Base-by-base conservation (phyloP, 2,113 vertebrate species). In the Callionymus lyra region DNA sequence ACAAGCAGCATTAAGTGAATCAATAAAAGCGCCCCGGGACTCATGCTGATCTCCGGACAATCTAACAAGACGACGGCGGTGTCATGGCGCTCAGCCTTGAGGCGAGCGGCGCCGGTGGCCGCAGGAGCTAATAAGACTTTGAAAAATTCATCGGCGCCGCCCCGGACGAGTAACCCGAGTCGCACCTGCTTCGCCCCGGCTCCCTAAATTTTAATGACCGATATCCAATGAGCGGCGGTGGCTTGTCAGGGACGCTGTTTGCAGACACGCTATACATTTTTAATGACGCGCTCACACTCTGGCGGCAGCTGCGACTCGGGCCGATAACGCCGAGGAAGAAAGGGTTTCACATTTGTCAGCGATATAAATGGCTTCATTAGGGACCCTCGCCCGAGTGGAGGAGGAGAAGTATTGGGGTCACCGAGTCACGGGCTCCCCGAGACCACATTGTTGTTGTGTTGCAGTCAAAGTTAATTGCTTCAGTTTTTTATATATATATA, bases 151-250 rank as follows among this genome's bases (percentile, higher is more conserved):
- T 79, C 12, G 34, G 11, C 34, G 15, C 45, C 48, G 77, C 62
- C 74, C n/a, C 56, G 70, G 78, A 84, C 74, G 75, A 77, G 87
- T 74, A 95, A 98, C 66, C 74, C 40, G 88, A 96, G 83, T 77
- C 48, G 55, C 37, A 21, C 38, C 54, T 8, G 44, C 49, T 68
- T 82, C 84, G 72, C 79, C 72, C 79, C 78, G 81, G 82, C 84
- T 76, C 59, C 56, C 84, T 92, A 82, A 77, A 88, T 89, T 84
- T 92, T 87, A 85, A 96, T 90, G 91, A 89, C 84, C 74, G 70
- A 66, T 88, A 90, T 89, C 90, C 82, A 77, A 81, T 92, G 82
- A 90, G 59, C 71, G 65, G 58, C 81, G 83, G 77, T 77, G 84
- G 72, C 80, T 83, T 83, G 78, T 84, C 70, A 52, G 71, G n/a